phyloP scores from a whole-genome alignment of 1,140 invertebrate species.

The Bombus vancouverensis region DNA sequence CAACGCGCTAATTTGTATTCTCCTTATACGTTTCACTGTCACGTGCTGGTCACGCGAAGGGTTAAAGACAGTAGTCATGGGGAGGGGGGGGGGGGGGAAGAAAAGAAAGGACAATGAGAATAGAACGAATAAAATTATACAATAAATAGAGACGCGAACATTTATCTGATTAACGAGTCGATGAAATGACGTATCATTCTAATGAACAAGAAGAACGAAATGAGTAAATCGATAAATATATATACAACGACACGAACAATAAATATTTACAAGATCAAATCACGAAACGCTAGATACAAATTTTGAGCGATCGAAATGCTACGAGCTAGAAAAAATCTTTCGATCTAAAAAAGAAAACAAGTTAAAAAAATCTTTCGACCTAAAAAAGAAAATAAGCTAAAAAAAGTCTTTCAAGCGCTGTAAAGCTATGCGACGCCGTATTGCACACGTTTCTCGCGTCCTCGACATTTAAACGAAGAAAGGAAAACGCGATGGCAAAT shows the following conservation, averaged over 20 bases:
- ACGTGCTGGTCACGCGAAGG: too few relatives aligned
- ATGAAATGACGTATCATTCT: conserved; percentile 9
- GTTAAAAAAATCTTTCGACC: too few relatives aligned
- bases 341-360: too few relatives aligned
- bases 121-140: not conserved
- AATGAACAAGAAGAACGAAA: conserved; percentile 16
- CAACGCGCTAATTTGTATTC: not conserved
- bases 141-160: conserved; percentile 52
- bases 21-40: not conserved
- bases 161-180: not conserved
- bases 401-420: conserved; percentile 4
- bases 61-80: not conserved
- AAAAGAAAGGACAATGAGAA: not conserved
- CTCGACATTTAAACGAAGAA: not conserved
- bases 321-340: too few relatives aligned
- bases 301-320: conserved; percentile 36
- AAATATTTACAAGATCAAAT: conserved; percentile 60
- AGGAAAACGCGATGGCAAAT: conserved; percentile 19
- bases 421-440: not conserved
- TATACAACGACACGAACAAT: conserved; percentile 53
- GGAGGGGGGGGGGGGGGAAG: accelerated
- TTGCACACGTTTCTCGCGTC: conserved; percentile 27
- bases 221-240: conserved; percentile 56
- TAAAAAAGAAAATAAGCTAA: not conserved
- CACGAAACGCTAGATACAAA: not conserved